Evolutionary conservation across 2,888 invertebrate species (phyloP).

Genomic region (Thelaira solivaga): DNA sequence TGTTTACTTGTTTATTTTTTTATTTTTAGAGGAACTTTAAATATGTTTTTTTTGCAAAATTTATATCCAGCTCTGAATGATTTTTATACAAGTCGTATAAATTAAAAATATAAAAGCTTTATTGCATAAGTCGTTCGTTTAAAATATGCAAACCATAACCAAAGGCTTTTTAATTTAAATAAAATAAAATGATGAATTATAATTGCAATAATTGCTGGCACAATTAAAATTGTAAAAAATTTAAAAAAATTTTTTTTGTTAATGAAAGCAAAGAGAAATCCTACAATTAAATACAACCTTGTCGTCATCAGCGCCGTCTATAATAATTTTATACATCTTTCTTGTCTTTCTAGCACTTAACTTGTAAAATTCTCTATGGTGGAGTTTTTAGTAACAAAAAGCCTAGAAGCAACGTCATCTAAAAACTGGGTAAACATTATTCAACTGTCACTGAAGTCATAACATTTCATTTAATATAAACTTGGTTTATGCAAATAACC

Average conservation of each 20-base stretch:
- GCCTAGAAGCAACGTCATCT: conserved; percentile 62
- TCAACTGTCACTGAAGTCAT: conserved; percentile 70
- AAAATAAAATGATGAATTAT: conserved; percentile 55
- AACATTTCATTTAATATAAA: conserved; percentile 72
- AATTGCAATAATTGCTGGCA: conserved; percentile 60
- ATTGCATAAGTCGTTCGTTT: conserved; percentile 21
- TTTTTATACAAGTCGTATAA: conserved; percentile 57
- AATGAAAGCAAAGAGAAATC: conserved; percentile 53
- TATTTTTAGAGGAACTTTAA: no score
- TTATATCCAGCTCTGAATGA: neutral
- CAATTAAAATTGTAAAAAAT: conserved; percentile 54
- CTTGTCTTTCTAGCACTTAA: conserved; percentile 12
- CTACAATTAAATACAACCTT: conserved; percentile 60
- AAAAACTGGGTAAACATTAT: conserved; percentile 62
- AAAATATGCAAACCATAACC: neutral
- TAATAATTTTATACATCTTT: neutral
- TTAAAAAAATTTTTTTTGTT: neutral
- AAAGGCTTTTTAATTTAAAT: conserved; percentile 45
- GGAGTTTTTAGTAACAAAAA: conserved; percentile 33
- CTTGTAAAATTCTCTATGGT: conserved; percentile 6
- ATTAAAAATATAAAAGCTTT: neutral
- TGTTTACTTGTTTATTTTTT: no score
- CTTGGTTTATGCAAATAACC: conserved; percentile 74
- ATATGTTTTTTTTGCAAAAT: no score
- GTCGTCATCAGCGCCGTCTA: conserved; percentile 14